These are phyloP conservation scores for Drosophila subsilvestris DNA, from an alignment of 2,888 invertebrate genomes.

Conservation along the genomic window DNA sequence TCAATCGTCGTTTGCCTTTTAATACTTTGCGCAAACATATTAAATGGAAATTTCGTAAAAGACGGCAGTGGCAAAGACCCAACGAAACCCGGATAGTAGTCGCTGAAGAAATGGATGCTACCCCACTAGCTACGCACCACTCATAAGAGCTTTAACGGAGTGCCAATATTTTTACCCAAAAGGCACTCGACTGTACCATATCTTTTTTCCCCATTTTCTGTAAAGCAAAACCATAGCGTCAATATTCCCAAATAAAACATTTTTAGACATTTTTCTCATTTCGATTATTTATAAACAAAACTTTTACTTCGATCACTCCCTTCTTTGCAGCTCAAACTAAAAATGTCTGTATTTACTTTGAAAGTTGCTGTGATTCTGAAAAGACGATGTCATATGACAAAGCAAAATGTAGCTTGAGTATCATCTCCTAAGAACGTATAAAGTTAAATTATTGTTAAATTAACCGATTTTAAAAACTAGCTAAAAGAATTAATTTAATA, in stretches of 20 bases:
- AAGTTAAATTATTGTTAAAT: constrained; percentile 69
- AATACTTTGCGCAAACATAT: constrained; percentile 75
- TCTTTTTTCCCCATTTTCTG: constrained; percentile 25
- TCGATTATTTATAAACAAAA: constrained; percentile 76
- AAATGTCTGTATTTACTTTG: constrained; percentile 66
- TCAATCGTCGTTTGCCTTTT: constrained; percentile 78
- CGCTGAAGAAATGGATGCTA: constrained; percentile 18
- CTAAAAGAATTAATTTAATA: constrained; percentile 71
- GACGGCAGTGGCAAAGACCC: constrained; percentile 32
- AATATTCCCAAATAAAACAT: constrained; percentile 57
- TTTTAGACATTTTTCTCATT: constrained; percentile 53
- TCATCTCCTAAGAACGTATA: constrained; percentile 56
- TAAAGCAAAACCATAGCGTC: constrained; percentile 74
- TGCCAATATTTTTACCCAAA: constrained; percentile 69
- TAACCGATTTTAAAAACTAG: too few species aligned
- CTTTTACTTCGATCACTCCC: constrained; percentile 39
- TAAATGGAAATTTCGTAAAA: constrained; percentile 77
- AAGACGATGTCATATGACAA: too few species aligned
- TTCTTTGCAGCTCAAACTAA: constrained; percentile 10
- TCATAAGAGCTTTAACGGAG: constrained; percentile 54
- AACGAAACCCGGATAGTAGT: constrained; percentile 3
- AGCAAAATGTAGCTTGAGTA: too few species aligned
- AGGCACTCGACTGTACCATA: constrained; percentile 52
- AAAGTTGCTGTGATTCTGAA: constrained; percentile 75
- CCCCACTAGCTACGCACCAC: too few species aligned